These are phyloP conservation scores for Epistrophe eligans DNA, from an alignment of 2,888 invertebrate genomes.

Conservation along the genomic window DNA sequence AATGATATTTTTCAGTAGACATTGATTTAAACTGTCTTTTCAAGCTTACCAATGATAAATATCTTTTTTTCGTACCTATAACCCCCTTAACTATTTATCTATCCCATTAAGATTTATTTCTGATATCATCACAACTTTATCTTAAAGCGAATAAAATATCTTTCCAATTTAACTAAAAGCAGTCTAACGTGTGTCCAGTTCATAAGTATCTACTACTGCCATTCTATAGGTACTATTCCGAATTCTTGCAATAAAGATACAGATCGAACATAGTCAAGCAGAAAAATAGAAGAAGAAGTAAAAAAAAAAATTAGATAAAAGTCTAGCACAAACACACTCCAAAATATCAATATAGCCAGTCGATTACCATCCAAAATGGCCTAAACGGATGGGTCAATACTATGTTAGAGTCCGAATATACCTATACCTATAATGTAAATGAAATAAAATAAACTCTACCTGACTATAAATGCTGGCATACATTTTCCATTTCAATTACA, in stretches of 20 bases:
- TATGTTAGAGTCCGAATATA: slow-evolving; percentile 18
- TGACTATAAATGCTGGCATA: slow-evolving; percentile 60
- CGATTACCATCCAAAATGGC: slow-evolving; percentile 63
- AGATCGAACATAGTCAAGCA: slow-evolving; percentile 45
- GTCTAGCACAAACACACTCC: neutral
- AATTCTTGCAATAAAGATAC: slow-evolving; percentile 52
- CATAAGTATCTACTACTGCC: slow-evolving; percentile 2
- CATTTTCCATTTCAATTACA: slow-evolving; percentile 73
- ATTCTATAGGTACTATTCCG: neutral
- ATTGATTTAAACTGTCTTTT: neutral
- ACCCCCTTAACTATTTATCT: neutral
- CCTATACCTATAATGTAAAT: neutral
- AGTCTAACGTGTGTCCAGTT: slow-evolving; percentile 11
- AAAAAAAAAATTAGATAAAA: too few relatives aligned
- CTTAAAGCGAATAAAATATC: slow-evolving; percentile 18
- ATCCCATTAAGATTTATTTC: slow-evolving; percentile 16
- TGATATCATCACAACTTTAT: neutral
- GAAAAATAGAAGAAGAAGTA: slow-evolving; percentile 10
- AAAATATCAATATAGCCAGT: slow-evolving; percentile 23
- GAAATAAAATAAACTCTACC: slow-evolving; percentile 62
- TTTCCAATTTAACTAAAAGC: slow-evolving; percentile 61
- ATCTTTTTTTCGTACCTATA: neutral
- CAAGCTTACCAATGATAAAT: neutral
- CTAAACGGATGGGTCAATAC: slow-evolving; percentile 55
- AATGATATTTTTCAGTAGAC: too few relatives aligned